Base-by-base conservation (phyloP, 2,113 vertebrate genomes). In the Melanocharis versteri region DNA sequence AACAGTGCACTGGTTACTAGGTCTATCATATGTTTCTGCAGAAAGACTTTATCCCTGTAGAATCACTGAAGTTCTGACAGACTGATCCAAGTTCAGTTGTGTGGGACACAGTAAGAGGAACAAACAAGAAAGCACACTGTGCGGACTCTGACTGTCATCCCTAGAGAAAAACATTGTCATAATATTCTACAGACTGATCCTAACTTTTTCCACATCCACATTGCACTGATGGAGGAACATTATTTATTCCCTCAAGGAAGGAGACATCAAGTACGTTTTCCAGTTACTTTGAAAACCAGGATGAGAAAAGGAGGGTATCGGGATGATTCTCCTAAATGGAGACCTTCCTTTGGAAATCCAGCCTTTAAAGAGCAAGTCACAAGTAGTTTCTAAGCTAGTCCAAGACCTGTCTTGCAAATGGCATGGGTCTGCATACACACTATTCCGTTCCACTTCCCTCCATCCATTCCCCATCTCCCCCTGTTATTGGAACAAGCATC, bases 271-370 rank as follows among this genome's bases (percentile, higher is more conserved):
- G 66, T 13, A 53, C 57, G 37, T 82, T 69, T 93, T 60, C 76
- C 90, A 82, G 60, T 66, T 80, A 60, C 60, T 96, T 26, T 68
- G 72, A 86, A 62, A 60, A 61, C 61, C 86, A 47, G 62, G 54
- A 77, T 80, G 82, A 96, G 45, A 80, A 71, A 65, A 93, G 75
- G 54, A 95, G 33, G 53, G 31, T 64, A n/a, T 35, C 0, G 0
- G 47, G 70, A 82, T 70, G 54, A 77, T 35, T 89, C 65, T 85
- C 64, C 69, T 27, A 22, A 79, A 65, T 3, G 15, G 82, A 87
- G 51, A 90, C 35, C 87, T 93, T 95, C 84, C 45, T 39, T 22
- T 72, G 76, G 82, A 83, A 86, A 90, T 50, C 47, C 18, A 66
- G 60, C 81, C 76, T 83, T 42, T 62, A 44, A 83, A 62, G 82